phyloP scores from a whole-genome alignment of 2,797 vertebrate genomes.

The Peromyscus aztecus region DNA sequence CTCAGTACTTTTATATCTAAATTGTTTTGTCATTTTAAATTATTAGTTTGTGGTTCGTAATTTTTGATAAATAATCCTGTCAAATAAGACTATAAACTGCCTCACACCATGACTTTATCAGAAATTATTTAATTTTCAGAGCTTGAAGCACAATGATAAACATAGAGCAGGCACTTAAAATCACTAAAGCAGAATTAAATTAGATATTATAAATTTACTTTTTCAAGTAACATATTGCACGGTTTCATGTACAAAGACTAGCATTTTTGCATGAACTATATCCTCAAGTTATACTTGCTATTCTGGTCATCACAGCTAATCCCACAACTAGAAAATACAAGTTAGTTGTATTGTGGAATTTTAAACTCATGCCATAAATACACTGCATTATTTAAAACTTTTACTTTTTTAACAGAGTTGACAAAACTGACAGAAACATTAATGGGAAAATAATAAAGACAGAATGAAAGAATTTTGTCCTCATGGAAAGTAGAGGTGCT shows the following conservation, averaged over 20 bases:
- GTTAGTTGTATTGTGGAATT: neutral
- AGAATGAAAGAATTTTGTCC: conserved; percentile 53
- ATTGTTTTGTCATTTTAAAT: conserved; percentile 37
- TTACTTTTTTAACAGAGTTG: neutral
- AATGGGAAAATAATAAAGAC: neutral
- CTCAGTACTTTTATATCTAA: neutral
- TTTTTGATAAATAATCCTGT: conserved; percentile 9
- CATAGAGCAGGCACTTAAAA: neutral
- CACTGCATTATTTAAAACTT: neutral
- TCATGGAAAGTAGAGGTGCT: neutral
- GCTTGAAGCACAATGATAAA: conserved; percentile 8
- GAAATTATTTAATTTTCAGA: neutral
- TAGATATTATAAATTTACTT: conserved; percentile 35
- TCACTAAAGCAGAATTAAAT: conserved; percentile 40
- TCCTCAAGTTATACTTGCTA: conserved; percentile 26
- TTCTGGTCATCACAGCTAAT: conserved; percentile 10
- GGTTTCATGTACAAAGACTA: neutral
- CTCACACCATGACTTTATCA: neutral
- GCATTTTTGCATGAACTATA: conserved; percentile 56
- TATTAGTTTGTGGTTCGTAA: conserved; percentile 23
- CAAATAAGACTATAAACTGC: conserved; percentile 1
- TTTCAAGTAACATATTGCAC: conserved; percentile 10
- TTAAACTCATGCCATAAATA: neutral
- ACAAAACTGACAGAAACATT: neutral
- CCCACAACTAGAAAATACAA: conserved; percentile 14